These are phyloP conservation scores for Cheumatopsyche charites DNA, from an alignment of 1,140 invertebrate genomes.

Conservation along the genomic window DNA sequence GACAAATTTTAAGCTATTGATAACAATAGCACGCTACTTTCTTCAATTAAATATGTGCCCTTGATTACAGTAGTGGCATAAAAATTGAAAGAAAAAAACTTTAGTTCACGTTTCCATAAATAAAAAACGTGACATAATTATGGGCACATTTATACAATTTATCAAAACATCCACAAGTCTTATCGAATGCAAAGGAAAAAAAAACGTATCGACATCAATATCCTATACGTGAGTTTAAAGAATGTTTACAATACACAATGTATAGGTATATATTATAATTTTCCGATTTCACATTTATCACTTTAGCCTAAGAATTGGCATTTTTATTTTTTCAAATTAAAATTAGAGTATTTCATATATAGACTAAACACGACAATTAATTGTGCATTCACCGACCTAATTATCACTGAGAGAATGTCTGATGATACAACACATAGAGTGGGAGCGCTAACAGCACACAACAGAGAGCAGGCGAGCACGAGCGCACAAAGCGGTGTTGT, in stretches of 20 bases:
- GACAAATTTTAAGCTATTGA: background rate
- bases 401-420: slow-evolving; percentile 31
- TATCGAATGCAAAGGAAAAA: too few relatives aligned
- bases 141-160: too few relatives aligned
- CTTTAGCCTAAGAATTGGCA: slow-evolving; percentile 1
- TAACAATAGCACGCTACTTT: background rate
- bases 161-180: background rate
- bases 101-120: too few relatives aligned
- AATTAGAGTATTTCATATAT: too few relatives aligned
- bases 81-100: too few relatives aligned
- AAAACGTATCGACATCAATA: background rate
- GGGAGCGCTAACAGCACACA: slow-evolving; percentile 35
- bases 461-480: slow-evolving; percentile 36
- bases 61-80: background rate
- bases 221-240: too few relatives aligned
- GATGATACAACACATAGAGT: slow-evolving; percentile 40
- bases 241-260: too few relatives aligned
- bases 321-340: background rate
- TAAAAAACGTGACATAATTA: too few relatives aligned
- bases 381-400: background rate
- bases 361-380: background rate
- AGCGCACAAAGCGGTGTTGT: slow-evolving; percentile 39
- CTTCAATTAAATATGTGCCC: background rate
- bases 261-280: too few relatives aligned
- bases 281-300: background rate